Evolutionary conservation across 2,113 vertebrate genomes (phyloP), one percentile per base, ranked within the genome.

Genomic region (Taurulus bubalis): DNA sequence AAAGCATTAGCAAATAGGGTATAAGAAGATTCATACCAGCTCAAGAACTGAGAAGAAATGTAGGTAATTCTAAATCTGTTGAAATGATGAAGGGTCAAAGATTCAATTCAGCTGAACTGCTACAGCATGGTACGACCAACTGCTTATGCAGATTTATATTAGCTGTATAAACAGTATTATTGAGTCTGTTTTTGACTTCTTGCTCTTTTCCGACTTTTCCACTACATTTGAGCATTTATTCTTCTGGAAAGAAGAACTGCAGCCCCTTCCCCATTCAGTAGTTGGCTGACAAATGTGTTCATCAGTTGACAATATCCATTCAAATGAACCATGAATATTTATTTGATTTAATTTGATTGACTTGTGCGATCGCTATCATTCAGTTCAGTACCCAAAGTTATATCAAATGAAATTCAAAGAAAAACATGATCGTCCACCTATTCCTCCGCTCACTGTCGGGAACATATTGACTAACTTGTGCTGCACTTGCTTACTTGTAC

Each of bases 401-500:
- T 4, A 69, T 68, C 22, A 40, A 76, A 68, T 79, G 14, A 69
- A 65, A 65, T 30, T 74, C 32, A 60, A 70, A 84, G n/a, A 80
- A 47, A 74, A 65, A 42, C 11, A 60, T 0, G 1, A 56, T 6
- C 26, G n/a, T 24, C 36, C 62, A 34, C 62, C 66, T 42, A 58
- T 30, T 40, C 47, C 26, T 66, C n/a, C 36, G 15, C 56, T 83
- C 77, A 40, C 22, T 45, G 69, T 62, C 60, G 34, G 32, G 64
- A 62, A 56, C 22, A 47, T 28, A 82, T 65, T 72, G 65, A 26
- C 65, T 66, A 70, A 71, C 40, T 66, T 51, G 49, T 56, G 51
- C 47, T 38, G 56, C 72, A 75, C 71, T 80, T 66, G 15, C 69
- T 53, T 63, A 80, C 58, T 66, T 59, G 47, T 72, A 73, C 86